Evolutionary conservation across 2,888 invertebrate species (phyloP).

Genomic region (Drosophila prolongata): DNA sequence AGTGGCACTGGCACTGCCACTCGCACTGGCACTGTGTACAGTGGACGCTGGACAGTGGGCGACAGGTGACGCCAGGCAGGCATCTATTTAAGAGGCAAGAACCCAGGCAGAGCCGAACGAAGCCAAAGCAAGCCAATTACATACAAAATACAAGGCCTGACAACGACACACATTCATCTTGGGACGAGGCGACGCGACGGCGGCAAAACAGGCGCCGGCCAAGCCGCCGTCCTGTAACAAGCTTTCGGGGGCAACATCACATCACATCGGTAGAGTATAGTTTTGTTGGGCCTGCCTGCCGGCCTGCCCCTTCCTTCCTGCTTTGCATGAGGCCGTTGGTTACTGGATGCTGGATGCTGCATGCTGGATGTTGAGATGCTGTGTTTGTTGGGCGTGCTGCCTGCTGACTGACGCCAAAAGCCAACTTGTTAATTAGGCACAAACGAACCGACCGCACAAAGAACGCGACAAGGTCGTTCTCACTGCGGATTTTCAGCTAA

Average conservation of each 20-base stretch:
- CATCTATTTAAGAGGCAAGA: constrained; percentile 34
- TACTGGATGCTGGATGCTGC: constrained; percentile 2
- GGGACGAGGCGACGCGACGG: constrained; percentile 55
- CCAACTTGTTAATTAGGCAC: constrained; percentile 72
- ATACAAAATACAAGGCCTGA: constrained; percentile 76
- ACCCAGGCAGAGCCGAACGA: constrained; percentile 35
- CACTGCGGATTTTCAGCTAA: constrained; percentile 17
- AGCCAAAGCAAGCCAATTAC: constrained; percentile 65
- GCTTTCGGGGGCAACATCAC: constrained; percentile 43
- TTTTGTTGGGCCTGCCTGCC: too few relatives aligned
- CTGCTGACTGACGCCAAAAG: constrained; percentile 58
- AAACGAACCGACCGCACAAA: constrained; percentile 40
- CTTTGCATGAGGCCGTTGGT: constrained; percentile 29
- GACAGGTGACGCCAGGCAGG: constrained; percentile 71
- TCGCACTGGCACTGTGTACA: background rate
- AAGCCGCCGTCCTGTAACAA: constrained; percentile 72
- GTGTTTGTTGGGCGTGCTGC: constrained; percentile 48
- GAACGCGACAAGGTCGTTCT: constrained; percentile 48
- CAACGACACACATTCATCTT: constrained; percentile 77
- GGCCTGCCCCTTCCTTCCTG: constrained; percentile 10
- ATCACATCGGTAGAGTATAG: background rate
- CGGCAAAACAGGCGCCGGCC: constrained; percentile 65
- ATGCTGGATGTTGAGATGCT: constrained; percentile 6
- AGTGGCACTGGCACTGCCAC: too few relatives aligned
- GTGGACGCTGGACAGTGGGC: constrained; percentile 54